Evolutionary conservation across 2,888 invertebrate genomes (phyloP).

Genomic region (Noctua pronuba): DNA sequence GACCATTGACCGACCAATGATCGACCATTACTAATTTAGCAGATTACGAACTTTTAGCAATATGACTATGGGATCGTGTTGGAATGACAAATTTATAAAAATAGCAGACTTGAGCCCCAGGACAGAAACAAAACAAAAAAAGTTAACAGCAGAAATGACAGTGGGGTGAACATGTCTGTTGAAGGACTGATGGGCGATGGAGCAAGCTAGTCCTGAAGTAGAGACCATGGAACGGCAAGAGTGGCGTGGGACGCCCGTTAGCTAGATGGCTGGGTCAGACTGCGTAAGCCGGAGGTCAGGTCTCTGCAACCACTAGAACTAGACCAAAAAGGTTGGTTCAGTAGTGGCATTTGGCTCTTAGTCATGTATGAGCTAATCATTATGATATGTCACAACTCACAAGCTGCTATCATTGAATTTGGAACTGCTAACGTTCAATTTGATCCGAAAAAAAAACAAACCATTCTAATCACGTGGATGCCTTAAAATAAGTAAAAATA

Average conservation of each 20-base stretch:
- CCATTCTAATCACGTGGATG: not conserved
- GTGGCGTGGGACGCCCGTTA: accelerated
- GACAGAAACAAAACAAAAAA: too few relatives aligned
- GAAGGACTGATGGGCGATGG: not conserved
- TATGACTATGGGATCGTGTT: too few relatives aligned
- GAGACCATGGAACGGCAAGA: not conserved
- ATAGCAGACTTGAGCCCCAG: too few relatives aligned
- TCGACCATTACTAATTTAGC: too few relatives aligned
- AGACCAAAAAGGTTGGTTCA: too few relatives aligned
- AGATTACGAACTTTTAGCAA: too few relatives aligned
- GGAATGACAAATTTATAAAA: too few relatives aligned
- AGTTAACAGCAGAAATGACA: too few relatives aligned
- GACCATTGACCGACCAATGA: too few relatives aligned
- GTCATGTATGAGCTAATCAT: not conserved
- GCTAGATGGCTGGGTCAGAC: not conserved
- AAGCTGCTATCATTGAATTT: not conserved
- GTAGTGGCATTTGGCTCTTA: not conserved
- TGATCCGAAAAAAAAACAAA: not conserved
- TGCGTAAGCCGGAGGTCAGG: not conserved
- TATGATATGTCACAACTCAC: not conserved
- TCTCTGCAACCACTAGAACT: too few relatives aligned
- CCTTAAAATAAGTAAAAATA: not conserved
- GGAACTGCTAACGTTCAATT: not conserved
- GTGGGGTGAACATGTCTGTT: not conserved
- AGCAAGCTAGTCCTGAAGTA: not conserved